Conservation (phyloP, 2,888 invertebrate species). For the Drosophila infuscata region DNA sequence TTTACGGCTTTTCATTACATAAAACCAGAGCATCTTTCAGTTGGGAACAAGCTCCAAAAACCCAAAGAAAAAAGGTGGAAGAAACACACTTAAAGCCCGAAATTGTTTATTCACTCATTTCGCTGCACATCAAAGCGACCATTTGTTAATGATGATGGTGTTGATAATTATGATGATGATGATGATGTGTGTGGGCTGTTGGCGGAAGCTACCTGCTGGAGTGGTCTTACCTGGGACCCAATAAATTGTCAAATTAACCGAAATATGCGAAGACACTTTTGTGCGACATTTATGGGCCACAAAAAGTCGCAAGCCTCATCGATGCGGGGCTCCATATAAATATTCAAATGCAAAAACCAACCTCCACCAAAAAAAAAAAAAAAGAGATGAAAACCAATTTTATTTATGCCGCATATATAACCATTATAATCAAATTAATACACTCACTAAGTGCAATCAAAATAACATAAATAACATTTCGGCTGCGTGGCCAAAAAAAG, state of each 20-base stretch:
- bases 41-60: constrained; percentile 23
- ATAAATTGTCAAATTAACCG: constrained; percentile 57
- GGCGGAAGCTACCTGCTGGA: constrained; percentile 35
- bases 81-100: constrained; percentile 24
- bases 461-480: constrained; percentile 70
- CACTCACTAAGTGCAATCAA: constrained; percentile 78
- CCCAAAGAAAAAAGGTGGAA: background rate
- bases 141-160: constrained; percentile 10
- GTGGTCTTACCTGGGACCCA: constrained; percentile 12
- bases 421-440: constrained; percentile 79
- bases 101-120: constrained; percentile 44
- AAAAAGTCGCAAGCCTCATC: constrained; percentile 40
- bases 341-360: constrained; percentile 55
- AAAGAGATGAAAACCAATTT: constrained; percentile 27
- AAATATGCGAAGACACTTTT: constrained; percentile 58
- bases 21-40: constrained; percentile 48
- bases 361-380: constrained; percentile 13
- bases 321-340: constrained; percentile 47
- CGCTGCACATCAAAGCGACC: constrained; percentile 51
- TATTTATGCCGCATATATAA: constrained; percentile 75
- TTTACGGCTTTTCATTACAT: constrained; percentile 60
- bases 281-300: constrained; percentile 60
- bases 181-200: constrained; percentile 47
- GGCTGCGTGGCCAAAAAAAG: constrained; percentile 41
- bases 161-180: constrained; percentile 11